Conservation (phyloP, 2,888 invertebrate genomes). For the Leptopilina myrica region DNA sequence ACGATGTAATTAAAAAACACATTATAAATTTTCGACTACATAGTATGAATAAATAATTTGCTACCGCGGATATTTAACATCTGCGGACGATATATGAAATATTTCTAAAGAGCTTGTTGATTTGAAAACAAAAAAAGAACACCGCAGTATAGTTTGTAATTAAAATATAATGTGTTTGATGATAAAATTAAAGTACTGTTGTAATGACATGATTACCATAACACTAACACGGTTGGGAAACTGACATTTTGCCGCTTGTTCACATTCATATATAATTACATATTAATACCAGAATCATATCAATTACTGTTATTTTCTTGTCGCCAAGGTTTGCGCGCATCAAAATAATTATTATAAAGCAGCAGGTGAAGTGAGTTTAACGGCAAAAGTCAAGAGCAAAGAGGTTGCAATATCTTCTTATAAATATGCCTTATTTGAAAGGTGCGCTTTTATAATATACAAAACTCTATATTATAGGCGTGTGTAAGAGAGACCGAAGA, state of each 20-base stretch:
- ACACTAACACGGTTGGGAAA: background rate
- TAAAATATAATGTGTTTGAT: background rate
- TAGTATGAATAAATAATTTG: too few species aligned
- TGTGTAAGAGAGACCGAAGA: background rate
- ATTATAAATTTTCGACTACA: too few species aligned
- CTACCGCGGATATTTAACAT: background rate
- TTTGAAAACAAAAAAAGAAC: background rate
- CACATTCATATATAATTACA: background rate
- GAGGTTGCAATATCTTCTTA: background rate
- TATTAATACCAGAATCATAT: background rate
- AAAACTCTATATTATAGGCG: too few species aligned
- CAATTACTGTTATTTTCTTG: constrained; percentile 22
- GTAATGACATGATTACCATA: background rate
- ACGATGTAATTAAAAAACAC: too few species aligned
- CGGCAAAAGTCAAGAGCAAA: constrained; percentile 1
- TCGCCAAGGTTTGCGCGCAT: background rate
- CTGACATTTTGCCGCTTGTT: constrained; percentile 7
- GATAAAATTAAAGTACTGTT: constrained; percentile 10
- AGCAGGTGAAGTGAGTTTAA: constrained; percentile 19
- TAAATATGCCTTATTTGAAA: constrained; percentile 6
- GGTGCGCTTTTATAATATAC: background rate
- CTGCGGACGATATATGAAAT: background rate
- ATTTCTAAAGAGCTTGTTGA: background rate
- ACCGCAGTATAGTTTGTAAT: background rate
- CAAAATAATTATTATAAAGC: constrained; percentile 4